Conservation (phyloP, 2,888 invertebrate genomes). For the Acrocyrtus sp. region DNA sequence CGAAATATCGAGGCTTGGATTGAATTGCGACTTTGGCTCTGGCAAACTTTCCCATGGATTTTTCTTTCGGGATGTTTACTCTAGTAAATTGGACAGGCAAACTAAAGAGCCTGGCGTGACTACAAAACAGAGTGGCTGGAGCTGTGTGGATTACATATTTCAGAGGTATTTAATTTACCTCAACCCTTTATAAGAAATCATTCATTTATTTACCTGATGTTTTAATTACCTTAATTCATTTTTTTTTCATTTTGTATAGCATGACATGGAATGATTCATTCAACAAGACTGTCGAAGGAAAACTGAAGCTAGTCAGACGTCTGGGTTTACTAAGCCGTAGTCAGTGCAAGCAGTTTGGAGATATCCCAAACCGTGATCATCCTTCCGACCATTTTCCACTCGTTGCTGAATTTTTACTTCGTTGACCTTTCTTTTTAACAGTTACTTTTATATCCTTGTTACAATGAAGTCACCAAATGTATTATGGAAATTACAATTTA, state of each 20-base stretch:
- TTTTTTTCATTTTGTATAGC: slow-evolving; percentile 49
- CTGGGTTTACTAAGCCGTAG: slow-evolving; percentile 75
- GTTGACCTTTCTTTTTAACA: neutral
- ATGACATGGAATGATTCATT: slow-evolving; percentile 53
- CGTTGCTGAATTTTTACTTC: slow-evolving; percentile 76
- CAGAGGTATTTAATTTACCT: slow-evolving; percentile 71
- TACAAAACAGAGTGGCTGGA: slow-evolving; percentile 80
- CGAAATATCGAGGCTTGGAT: slow-evolving; percentile 23
- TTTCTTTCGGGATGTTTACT: slow-evolving; percentile 76
- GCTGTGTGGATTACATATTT: slow-evolving; percentile 92
- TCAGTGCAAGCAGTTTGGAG: slow-evolving; percentile 71
- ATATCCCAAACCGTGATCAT: slow-evolving; percentile 78
- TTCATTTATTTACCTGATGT: too few relatives aligned
- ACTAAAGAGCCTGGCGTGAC: slow-evolving; percentile 72
- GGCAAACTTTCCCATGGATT: slow-evolving; percentile 76
- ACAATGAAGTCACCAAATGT: neutral
- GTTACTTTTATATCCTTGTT: neutral
- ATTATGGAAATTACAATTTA: neutral
- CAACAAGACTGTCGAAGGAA: slow-evolving; percentile 66
- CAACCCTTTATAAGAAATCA: neutral
- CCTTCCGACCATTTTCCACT: slow-evolving; percentile 89
- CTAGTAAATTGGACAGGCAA: slow-evolving; percentile 67
- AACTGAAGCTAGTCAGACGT: slow-evolving; percentile 72
- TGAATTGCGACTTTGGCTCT: slow-evolving; percentile 69
- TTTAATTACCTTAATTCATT: slow-evolving; percentile 10